Conservation (phyloP, 1,140 invertebrate species). For the Cotesia typhae region DNA sequence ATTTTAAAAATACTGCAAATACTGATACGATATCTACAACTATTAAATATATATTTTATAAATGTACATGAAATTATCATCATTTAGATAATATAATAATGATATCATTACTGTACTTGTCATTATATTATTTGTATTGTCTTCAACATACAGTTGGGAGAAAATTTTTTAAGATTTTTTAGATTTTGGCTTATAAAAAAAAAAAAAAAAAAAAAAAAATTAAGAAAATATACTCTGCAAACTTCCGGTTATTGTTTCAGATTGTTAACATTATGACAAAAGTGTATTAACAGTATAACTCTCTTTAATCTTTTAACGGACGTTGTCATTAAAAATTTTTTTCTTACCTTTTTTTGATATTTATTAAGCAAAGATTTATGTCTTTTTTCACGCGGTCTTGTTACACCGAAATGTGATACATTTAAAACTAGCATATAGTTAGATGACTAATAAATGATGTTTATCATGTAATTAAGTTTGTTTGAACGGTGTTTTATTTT, state of each 20-base stretch:
- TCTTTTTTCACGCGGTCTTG: too few species aligned
- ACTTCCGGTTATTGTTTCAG: constrained; percentile 37
- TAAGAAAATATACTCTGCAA: constrained; percentile 17
- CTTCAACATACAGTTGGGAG: neutral
- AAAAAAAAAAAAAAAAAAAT: neutral
- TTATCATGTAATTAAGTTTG: too few species aligned
- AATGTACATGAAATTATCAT: constrained; percentile 23
- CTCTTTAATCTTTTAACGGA: constrained; percentile 1
- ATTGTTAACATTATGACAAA: constrained; percentile 20
- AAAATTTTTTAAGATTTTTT: constrained; percentile 9
- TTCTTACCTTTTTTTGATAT: constrained; percentile 21
- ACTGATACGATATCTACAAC: constrained; percentile 30
- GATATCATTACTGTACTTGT: constrained; percentile 1
- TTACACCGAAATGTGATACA: too few species aligned
- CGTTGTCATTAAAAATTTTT: constrained; percentile 19
- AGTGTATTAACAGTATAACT: constrained; percentile 14
- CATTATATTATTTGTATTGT: constrained; percentile 11
- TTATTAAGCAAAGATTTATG: neutral
- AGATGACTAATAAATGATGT: neutral
- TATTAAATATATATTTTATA: neutral
- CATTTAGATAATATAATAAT: constrained; percentile 17
- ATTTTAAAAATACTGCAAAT: constrained; percentile 15
- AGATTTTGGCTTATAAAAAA: constrained; percentile 11
- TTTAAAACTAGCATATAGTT: neutral
- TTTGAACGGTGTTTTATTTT: too few species aligned